These are phyloP conservation scores for Trogon melanurus DNA, from an alignment of 2,113 vertebrate genomes.

Conservation along the genomic window DNA sequence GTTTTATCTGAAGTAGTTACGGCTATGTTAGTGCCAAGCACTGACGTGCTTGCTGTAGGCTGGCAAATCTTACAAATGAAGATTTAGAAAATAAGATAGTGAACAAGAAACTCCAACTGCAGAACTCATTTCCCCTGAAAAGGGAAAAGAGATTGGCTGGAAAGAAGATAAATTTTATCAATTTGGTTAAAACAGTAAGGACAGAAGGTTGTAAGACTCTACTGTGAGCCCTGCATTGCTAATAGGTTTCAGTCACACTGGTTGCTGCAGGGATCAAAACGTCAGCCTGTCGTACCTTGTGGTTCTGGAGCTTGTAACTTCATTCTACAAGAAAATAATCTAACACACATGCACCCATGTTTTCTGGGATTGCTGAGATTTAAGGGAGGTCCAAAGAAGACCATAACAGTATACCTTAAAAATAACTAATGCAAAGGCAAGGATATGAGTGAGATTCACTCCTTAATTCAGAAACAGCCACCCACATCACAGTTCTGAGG, in stretches of 20 bases:
- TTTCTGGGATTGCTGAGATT: not conserved
- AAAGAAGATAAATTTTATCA: not conserved
- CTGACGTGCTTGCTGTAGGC: not conserved
- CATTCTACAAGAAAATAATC: not conserved
- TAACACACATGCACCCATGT: not conserved
- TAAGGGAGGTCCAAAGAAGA: not conserved
- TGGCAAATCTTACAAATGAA: not conserved
- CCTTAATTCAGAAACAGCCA: not conserved
- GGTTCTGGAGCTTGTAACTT: not conserved
- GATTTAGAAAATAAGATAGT: not conserved
- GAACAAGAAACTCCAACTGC: not conserved
- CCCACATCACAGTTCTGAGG: not conserved
- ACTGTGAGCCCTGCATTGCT: not conserved
- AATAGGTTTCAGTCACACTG: not conserved
- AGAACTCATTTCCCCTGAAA: not conserved
- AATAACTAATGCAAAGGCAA: not conserved
- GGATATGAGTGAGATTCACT: not conserved
- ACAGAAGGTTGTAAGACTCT: not conserved
- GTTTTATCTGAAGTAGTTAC: not conserved
- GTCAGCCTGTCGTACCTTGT: not conserved
- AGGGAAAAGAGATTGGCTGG: not conserved
- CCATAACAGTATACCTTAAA: not conserved
- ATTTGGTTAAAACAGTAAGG: not conserved
- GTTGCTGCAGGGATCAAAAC: not conserved
- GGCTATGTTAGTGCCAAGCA: not conserved